These are phyloP conservation scores for Oceanodroma leucorhoa DNA, from an alignment of 2,797 vertebrate genomes.

Conservation along the genomic window DNA sequence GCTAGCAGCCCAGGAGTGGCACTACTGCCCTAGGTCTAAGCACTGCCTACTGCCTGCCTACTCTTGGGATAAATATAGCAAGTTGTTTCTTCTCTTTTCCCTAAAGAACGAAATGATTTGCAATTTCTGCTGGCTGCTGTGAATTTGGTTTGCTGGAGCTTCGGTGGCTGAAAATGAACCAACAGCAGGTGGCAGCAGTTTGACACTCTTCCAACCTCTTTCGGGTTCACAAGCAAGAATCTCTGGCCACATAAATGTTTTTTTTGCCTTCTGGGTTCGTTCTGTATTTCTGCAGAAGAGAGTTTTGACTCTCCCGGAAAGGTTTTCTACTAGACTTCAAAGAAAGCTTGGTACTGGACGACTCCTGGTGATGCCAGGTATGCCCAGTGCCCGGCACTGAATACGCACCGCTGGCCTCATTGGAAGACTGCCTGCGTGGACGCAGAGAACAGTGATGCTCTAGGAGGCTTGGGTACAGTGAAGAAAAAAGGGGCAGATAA, in stretches of 20 bases:
- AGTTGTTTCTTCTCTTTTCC: neutral
- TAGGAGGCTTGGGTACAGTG: neutral
- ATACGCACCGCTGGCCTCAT: neutral
- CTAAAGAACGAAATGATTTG: neutral
- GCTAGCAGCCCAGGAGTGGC: neutral
- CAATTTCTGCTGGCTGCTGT: neutral
- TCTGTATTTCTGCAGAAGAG: neutral
- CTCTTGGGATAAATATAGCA: neutral
- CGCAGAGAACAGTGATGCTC: neutral
- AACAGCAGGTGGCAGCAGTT: slow-evolving; percentile 49
- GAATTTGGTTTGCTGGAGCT: neutral
- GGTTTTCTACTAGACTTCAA: neutral
- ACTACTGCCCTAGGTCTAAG: neutral
- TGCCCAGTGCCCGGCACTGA: neutral
- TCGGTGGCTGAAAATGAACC: neutral
- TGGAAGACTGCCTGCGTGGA: neutral
- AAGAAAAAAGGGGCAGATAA: neutral
- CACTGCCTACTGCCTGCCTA: neutral
- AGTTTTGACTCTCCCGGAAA: neutral
- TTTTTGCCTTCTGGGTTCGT: neutral
- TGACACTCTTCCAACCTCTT: neutral
- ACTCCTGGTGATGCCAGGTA: neutral
- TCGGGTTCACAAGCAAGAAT: neutral
- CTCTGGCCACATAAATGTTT: neutral
- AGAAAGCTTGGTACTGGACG: neutral